Evolutionary conservation across 92 coral and sea anemone genomes (phyloP), one percentile per base, ranked within the genome.

Genomic region (Zoanthus gigantus): DNA sequence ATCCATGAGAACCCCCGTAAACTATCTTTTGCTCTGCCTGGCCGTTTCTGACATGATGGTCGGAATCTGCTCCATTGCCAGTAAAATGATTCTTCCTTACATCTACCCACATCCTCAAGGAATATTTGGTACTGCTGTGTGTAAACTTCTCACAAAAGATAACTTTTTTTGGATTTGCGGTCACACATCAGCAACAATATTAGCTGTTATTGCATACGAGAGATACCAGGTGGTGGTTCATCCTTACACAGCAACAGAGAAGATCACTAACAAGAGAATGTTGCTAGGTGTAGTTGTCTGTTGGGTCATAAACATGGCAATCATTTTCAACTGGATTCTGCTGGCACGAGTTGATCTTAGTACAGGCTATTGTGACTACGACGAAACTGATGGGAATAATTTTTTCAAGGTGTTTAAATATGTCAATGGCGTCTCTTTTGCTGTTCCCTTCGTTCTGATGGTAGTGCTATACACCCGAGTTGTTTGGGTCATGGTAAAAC

Each of bases 221-320:
- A 52, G 81, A 53, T 76, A 50, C 17, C 81, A 76, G 9, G 81
- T 56, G 11, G 81, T 76, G 17, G 81, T 76, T 10, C n/a, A 76
- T 29, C 81, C 81, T 9, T 76, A 76, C 45, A 76, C 81, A 50
- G 81, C 54, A 17, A 29, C 37, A 2, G n/a, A 52, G 44, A 76
- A 53, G 46, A 37, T 78, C 44, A 78, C 72, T 2, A 30, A 17
- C 30, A 78, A 78, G 83, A 78, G 65, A 45, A 78, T 60, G 69
- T 31, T 78, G 30, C 2, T 54, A 7, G 50, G 15, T 15, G 83
- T 78, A 7, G 71, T 37, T 52, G 50, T 16, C 1, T 78, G 71
- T 78, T 78, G 83, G 83, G 48, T 23, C 31, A n/a, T 58, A 74
- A 44, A 47, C 9, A 17, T 28, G 8, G 79, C 79, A 74, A 18